phyloP scores from a whole-genome alignment of 1,140 invertebrate species.

The Lepeophtheirus salmonis region DNA sequence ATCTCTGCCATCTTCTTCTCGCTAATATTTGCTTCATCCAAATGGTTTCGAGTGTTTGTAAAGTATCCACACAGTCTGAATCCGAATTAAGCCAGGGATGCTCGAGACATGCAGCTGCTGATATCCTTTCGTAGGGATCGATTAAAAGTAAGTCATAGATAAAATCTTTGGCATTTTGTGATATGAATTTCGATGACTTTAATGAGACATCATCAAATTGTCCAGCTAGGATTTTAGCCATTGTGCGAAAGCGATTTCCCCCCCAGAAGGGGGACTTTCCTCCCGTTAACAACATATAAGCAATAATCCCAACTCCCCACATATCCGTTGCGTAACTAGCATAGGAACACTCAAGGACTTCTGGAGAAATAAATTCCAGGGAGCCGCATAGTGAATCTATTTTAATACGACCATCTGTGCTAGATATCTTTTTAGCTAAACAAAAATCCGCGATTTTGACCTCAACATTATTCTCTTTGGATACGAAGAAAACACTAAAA shows the following conservation, averaged over 20 bases:
- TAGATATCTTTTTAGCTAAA: not conserved
- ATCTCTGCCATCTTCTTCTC: slow-evolving; percentile 11
- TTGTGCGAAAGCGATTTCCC: slow-evolving; percentile 13
- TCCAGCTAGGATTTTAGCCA: slow-evolving; percentile 8
- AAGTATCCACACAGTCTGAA: not conserved
- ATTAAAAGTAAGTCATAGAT: not conserved
- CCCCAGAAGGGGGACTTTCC: slow-evolving; percentile 11
- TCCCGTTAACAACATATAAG: slow-evolving; percentile 12
- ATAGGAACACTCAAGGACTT: slow-evolving; percentile 10
- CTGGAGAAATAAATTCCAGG: slow-evolving; percentile 6
- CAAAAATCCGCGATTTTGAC: slow-evolving; percentile 3
- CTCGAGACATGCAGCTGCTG: not conserved
- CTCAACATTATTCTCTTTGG: not conserved
- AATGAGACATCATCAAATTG: not conserved
- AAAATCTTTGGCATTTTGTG: slow-evolving; percentile 14
- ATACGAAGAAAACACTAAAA: not conserved
- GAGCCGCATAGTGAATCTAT: slow-evolving; percentile 1
- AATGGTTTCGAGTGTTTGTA: slow-evolving; percentile 15
- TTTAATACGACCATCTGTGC: not conserved
- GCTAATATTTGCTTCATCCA: slow-evolving; percentile 15
- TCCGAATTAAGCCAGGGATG: slow-evolving; percentile 9
- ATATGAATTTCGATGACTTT: not conserved
- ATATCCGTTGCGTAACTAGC: slow-evolving; percentile 1
- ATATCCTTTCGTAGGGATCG: slow-evolving; percentile 2
- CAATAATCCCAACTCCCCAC: slow-evolving; percentile 13